Evolutionary conservation across 1,140 invertebrate genomes (phyloP).

Genomic region (Cyclina sinensis): DNA sequence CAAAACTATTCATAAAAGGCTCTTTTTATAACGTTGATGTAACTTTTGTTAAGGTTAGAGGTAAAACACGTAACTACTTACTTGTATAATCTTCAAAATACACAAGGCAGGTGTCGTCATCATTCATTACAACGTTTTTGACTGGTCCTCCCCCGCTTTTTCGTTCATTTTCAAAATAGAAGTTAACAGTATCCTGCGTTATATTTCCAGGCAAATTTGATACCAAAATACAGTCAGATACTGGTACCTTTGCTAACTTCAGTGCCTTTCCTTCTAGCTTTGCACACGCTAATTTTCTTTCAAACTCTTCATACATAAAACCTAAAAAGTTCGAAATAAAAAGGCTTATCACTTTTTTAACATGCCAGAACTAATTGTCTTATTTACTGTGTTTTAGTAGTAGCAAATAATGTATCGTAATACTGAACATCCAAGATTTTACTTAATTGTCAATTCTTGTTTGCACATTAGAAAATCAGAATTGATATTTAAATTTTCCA

Average conservation of each 20-base stretch:
- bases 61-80: no score
- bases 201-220: constrained; percentile 29
- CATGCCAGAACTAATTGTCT: neutral
- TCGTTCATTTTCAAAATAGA: constrained; percentile 60
- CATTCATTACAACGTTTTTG: constrained; percentile 29
- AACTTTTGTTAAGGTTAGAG: neutral
- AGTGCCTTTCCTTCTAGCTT: constrained; percentile 37
- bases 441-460: neutral
- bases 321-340: neutral
- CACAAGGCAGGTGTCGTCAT: constrained; percentile 29
- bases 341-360: neutral
- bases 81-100: constrained; percentile 50
- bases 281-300: neutral
- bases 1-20: no score
- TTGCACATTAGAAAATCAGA: neutral
- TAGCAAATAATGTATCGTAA: neutral
- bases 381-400: neutral
- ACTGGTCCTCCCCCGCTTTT: constrained; percentile 43
- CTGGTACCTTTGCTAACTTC: constrained; percentile 18
- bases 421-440: neutral
- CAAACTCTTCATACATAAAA: constrained; percentile 3
- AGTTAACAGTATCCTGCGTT: constrained; percentile 46
- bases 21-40: no score
- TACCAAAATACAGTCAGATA: constrained; percentile 51
- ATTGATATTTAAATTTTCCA: neutral